These are phyloP conservation scores for Plagodis dolabraria DNA, from an alignment of 2,888 invertebrate species.

Conservation along the genomic window DNA sequence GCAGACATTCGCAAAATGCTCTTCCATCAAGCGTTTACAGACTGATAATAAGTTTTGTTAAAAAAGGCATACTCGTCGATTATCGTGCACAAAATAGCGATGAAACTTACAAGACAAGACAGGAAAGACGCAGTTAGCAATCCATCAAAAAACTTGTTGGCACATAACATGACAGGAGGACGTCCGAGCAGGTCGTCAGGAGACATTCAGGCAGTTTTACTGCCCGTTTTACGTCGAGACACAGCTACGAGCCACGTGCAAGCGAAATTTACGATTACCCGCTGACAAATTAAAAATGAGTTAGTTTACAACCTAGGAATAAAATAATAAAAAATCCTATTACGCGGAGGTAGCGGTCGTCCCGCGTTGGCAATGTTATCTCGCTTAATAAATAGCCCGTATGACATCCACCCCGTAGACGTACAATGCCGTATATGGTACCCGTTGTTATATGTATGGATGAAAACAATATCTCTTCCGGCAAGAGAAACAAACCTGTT, in stretches of 20 bases:
- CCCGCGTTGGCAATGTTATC: constrained; percentile 71
- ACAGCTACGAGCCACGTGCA: constrained; percentile 58
- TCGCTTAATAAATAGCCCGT: constrained; percentile 77
- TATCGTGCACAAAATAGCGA: too few species aligned
- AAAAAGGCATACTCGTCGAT: too few species aligned
- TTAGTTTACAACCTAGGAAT: constrained; percentile 76
- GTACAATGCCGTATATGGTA: constrained; percentile 8
- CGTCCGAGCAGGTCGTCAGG: constrained; percentile 54
- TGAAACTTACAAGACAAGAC: constrained; percentile 1
- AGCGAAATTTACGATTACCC: constrained; percentile 71
- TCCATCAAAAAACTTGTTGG: constrained; percentile 52
- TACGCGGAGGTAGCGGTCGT: constrained; percentile 61
- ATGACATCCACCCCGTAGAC: constrained; percentile 66
- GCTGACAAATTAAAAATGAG: constrained; percentile 82
- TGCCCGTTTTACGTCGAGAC: constrained; percentile 63
- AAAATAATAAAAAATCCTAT: constrained; percentile 77
- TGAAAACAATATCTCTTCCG: constrained; percentile 73
- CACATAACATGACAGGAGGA: constrained; percentile 46
- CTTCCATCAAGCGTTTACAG: too few species aligned
- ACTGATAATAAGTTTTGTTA: too few species aligned
- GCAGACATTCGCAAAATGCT: too few species aligned
- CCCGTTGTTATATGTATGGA: constrained; percentile 54
- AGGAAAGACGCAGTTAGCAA: constrained; percentile 46
- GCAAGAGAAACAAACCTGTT: constrained; percentile 71
- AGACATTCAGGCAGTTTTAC: constrained; percentile 63